A percentile compares a stretch with the other conserved stretches of the same genome.
These are phyloP conservation scores for Hirtodrosophila histrioides DNA, from an alignment of 2,888 invertebrate species.

Conservation along the genomic window DNA sequence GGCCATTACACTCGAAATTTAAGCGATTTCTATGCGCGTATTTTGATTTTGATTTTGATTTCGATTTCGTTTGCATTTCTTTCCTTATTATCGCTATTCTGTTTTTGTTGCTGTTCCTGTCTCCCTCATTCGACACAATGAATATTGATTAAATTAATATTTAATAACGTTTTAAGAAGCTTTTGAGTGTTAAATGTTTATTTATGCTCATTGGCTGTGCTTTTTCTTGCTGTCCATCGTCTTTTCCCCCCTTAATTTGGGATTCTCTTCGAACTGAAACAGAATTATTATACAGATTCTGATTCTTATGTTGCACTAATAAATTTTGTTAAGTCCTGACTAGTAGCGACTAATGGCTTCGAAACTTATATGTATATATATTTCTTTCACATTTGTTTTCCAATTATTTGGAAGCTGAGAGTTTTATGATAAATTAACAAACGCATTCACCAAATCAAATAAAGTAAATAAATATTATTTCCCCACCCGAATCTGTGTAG, in stretches of 20 bases:
- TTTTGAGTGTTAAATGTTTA: constrained; percentile 78
- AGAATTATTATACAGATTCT: too few relatives aligned
- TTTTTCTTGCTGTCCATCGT: constrained; percentile 33
- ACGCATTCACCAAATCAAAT: too few relatives aligned
- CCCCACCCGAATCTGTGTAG: too few relatives aligned
- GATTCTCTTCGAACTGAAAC: neutral
- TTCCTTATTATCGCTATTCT: constrained; percentile 4
- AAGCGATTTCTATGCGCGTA: constrained; percentile 79
- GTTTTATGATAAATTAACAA: too few relatives aligned
- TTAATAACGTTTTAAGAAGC: constrained; percentile 80
- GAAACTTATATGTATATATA: too few relatives aligned
- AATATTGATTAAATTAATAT: constrained; percentile 80
- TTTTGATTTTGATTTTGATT: constrained; percentile 63
- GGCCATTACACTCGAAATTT: constrained; percentile 80
- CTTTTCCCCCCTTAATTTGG: constrained; percentile 1
- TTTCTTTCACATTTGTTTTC: too few relatives aligned
- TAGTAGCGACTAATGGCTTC: too few relatives aligned
- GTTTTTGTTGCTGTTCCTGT: constrained; percentile 15
- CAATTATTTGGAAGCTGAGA: too few relatives aligned
- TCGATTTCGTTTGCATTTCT: constrained; percentile 46
- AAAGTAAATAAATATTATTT: too few relatives aligned
- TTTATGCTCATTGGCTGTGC: constrained; percentile 63
- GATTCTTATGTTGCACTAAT: too few relatives aligned
- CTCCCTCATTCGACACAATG: constrained; percentile 50
- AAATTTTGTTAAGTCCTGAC: too few relatives aligned